Conservation (phyloP, 2,888 invertebrate genomes). For the Monoplex corrugatus region DNA sequence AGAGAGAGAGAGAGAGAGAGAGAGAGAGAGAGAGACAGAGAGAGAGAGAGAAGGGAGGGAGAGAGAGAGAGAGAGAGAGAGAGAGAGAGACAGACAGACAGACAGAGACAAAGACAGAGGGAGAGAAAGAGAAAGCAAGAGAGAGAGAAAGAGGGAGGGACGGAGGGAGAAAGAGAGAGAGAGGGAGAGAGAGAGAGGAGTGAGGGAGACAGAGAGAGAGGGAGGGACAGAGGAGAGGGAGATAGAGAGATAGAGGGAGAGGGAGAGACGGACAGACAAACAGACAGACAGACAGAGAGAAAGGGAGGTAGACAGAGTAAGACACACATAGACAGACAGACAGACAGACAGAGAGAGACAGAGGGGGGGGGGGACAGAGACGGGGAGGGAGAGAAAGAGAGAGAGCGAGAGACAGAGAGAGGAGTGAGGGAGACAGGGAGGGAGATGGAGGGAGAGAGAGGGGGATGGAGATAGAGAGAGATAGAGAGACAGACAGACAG, state of each 20-base stretch:
- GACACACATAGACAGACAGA: background rate
- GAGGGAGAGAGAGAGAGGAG: background rate
- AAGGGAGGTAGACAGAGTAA: background rate
- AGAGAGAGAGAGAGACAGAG: slow-evolving; percentile 11
- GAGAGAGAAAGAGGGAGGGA: background rate
- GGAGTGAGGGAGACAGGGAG: too few relatives aligned
- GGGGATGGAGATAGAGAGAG: too few relatives aligned
- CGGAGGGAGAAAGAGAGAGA: background rate
- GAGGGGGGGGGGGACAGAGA: background rate
- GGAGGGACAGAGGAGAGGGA: background rate
- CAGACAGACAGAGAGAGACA: background rate
- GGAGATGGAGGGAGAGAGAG: too few relatives aligned
- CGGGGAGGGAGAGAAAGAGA: background rate
- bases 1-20: background rate
- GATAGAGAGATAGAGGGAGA: background rate
- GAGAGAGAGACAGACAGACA: background rate
- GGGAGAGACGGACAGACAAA: background rate
- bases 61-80: background rate
- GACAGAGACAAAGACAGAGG: background rate
- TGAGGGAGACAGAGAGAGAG: background rate
- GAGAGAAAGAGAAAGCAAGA: background rate
- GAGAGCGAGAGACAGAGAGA: background rate
- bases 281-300: background rate
- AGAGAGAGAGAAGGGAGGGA: slow-evolving; percentile 26
- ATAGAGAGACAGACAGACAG: too few relatives aligned